Base-by-base conservation (phyloP, 2,797 vertebrate genomes). In the Sciaenops ocellatus region DNA sequence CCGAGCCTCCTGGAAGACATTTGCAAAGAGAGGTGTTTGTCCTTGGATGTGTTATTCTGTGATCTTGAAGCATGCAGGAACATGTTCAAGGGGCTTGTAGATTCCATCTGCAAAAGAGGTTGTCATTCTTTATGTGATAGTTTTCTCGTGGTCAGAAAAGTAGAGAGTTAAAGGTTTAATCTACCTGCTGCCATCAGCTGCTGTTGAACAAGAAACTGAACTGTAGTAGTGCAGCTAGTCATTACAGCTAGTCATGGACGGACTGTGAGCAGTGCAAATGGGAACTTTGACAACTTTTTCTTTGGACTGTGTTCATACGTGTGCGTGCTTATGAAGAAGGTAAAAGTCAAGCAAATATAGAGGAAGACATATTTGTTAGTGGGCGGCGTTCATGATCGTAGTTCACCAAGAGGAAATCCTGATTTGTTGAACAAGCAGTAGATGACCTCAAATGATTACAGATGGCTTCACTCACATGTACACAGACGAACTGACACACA, bases 371-470 rank as follows among this genome's bases (percentile, higher is more conserved):
- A 3, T 69, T 69, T 51, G 41, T n/a, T 15, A 56, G 72, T 56
- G 30, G 55, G 61, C 46, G 56, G 28, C 47, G 57, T 73, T 55
- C 47, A n/a, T n/a, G 18, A 66, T 61, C 41, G 26, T 10, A 44
- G 62, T 73, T 61, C 28, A 61, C 61, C 22, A 10, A 65, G 22
- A 70, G 56, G 28, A 68, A 74, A 77, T 51, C 67, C 69, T 48
- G 68, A 70, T 84, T 73, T 67, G 77, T 78, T 60, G 76, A 56
- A 82, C 61, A 72, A 84, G n/a, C 46, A 24, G 42, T 46, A 74
- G 63, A 78, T 79, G 75, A 87, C 84, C 86, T 89, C 50, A 61
- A 72, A 67, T 60, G 66, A 71, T 77, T 81, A 60, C 81, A 74
- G 77, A 80, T 76, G 77, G 79, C 73, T 74, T 55, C 70, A 68